Evolutionary conservation across 2,113 vertebrate genomes (phyloP).

Genomic region (Nothoprocta pentlandii): DNA sequence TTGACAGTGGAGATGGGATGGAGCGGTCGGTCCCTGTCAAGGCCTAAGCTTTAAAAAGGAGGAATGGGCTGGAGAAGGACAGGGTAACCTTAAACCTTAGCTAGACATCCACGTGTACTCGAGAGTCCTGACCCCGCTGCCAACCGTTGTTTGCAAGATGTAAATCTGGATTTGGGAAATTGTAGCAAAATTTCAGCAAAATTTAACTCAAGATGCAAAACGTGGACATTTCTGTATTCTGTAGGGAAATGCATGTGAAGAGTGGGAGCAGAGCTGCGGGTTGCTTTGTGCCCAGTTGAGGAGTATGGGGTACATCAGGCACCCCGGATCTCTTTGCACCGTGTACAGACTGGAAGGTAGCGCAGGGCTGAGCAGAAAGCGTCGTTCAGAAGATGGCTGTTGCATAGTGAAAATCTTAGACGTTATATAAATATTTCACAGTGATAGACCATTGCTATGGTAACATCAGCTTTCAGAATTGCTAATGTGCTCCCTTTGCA

Average conservation of each 20-base stretch:
- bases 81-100: neutral
- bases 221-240: fast-evolving
- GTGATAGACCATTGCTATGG: slow-evolving; percentile 53
- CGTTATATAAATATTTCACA: slow-evolving; percentile 65
- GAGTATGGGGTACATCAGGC: fast-evolving
- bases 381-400: neutral
- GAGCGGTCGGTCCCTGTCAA: neutral
- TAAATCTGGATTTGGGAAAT: neutral
- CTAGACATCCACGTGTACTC: fast-evolving
- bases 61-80: neutral
- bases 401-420: neutral
- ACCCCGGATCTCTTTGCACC: fast-evolving
- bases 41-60: neutral
- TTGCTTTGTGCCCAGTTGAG: fast-evolving
- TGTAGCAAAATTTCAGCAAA: neutral
- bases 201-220: neutral
- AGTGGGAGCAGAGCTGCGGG: fast-evolving
- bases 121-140: neutral
- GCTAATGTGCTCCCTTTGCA: slow-evolving; percentile 23
- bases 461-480: slow-evolving; percentile 52
- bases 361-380: neutral
- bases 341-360: fast-evolving
- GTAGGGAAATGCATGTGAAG: fast-evolving
- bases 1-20: neutral
- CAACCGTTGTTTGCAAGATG: neutral